Evolutionary conservation across 1,140 invertebrate species (phyloP).

Genomic region (Neuroterus valhalla): DNA sequence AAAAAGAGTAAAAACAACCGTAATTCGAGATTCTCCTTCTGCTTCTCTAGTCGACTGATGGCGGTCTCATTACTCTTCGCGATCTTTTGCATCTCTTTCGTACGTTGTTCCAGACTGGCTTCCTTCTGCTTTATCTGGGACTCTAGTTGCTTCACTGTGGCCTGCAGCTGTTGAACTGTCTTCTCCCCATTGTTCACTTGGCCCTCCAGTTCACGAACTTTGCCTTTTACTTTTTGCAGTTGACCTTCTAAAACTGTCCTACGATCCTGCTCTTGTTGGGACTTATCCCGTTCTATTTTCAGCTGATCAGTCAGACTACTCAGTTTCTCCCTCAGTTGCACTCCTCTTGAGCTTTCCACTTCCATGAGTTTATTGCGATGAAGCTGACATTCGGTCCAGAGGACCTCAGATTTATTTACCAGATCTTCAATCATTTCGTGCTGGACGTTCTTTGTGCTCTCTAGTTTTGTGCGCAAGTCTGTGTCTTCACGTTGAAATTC

Average conservation of each 20-base stretch:
- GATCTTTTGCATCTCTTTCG: conserved; percentile 58
- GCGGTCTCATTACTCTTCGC: conserved; percentile 54
- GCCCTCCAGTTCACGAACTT: conserved; percentile 53
- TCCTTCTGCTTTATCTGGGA: conserved; percentile 59
- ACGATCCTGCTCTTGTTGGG: conserved; percentile 44
- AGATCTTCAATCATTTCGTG: conserved; percentile 2
- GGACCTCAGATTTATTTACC: neutral
- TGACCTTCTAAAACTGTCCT: conserved; percentile 45
- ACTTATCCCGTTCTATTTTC: conserved; percentile 41
- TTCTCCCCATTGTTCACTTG: conserved; percentile 42
- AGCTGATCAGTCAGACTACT: neutral
- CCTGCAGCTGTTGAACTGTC: conserved; percentile 49
- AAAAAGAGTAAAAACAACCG: conserved; percentile 46
- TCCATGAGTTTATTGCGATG: neutral
- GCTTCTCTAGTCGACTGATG: conserved; percentile 58
- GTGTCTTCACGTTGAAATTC: conserved; percentile 38
- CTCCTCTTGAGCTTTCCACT: neutral
- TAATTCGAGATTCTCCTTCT: conserved; percentile 56
- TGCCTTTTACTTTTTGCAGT: conserved; percentile 46
- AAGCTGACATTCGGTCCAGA: neutral
- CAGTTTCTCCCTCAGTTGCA: neutral
- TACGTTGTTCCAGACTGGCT: conserved; percentile 41
- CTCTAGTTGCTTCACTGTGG: conserved; percentile 39
- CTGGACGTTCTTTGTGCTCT: conserved; percentile 17
- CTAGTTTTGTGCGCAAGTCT: conserved; percentile 41